Conservation (phyloP, 2,888 invertebrate genomes). For the Petrolisthes cinctipes region DNA sequence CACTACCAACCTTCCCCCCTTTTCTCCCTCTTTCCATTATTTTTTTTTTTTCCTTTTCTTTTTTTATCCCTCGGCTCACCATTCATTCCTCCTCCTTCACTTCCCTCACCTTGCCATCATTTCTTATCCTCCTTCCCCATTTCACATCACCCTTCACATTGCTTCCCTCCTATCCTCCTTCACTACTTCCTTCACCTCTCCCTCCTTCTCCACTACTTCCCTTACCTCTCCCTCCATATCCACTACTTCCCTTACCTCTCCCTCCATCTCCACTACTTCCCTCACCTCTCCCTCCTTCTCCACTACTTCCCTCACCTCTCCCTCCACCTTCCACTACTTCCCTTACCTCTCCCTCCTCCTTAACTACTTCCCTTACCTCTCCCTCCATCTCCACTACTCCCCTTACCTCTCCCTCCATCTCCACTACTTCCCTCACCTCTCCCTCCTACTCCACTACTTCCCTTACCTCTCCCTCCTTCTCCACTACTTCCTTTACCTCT, state of each 20-base stretch:
- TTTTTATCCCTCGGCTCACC: background rate
- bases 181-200: background rate
- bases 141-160: background rate
- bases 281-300: conserved; percentile 17
- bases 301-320: background rate
- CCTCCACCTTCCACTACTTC: background rate
- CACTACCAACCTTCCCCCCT: background rate
- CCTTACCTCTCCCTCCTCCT: background rate
- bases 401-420: conserved; percentile 14
- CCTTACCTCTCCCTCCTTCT: background rate
- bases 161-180: background rate
- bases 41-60: background rate
- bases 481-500: background rate
- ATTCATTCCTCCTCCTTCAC: background rate
- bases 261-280: background rate
- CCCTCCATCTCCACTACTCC: background rate
- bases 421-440: background rate
- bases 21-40: background rate
- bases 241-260: conserved; percentile 9
- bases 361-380: conserved; percentile 6
- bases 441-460: background rate
- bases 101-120: background rate
- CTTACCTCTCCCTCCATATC: background rate
- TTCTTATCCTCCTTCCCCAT: background rate
- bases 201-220: background rate